Conservation (phyloP, 2,113 vertebrate species). For the Brevimyrus niger region DNA sequence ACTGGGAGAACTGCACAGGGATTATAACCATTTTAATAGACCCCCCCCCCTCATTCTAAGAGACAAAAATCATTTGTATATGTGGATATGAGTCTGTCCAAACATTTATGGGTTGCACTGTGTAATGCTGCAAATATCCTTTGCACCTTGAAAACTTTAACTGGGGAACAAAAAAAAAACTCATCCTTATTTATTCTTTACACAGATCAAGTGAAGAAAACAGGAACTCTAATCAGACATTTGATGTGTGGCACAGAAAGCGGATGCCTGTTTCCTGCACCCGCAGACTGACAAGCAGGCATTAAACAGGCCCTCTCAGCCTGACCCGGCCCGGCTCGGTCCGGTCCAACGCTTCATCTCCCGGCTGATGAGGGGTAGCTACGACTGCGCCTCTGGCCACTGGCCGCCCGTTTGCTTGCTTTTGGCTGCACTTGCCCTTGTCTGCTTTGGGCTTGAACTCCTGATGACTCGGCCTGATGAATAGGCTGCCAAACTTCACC, state of each 20-base stretch:
- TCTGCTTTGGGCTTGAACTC: slow-evolving; percentile 52
- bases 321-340: background rate
- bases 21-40: background rate
- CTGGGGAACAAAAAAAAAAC: background rate
- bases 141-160: background rate
- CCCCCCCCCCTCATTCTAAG: background rate
- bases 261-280: background rate
- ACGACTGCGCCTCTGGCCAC: background rate
- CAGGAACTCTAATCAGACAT: background rate
- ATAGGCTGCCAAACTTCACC: slow-evolving; percentile 67
- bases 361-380: background rate
- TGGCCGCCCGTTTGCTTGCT: slow-evolving; percentile 11
- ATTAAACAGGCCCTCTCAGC: background rate
- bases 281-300: background rate
- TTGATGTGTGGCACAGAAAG: background rate
- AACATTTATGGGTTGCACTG: background rate
- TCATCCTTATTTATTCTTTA: background rate
- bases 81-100: background rate
- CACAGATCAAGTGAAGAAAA: too few relatives aligned
- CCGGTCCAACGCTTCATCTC: background rate
- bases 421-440: slow-evolving; percentile 41
- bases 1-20: background rate
- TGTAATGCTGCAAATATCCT: background rate
- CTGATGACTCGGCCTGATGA: slow-evolving; percentile 66
- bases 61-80: background rate